These are phyloP conservation scores for Phrynosoma platyrhinos DNA, from an alignment of 2,113 vertebrate species.

Conservation along the genomic window DNA sequence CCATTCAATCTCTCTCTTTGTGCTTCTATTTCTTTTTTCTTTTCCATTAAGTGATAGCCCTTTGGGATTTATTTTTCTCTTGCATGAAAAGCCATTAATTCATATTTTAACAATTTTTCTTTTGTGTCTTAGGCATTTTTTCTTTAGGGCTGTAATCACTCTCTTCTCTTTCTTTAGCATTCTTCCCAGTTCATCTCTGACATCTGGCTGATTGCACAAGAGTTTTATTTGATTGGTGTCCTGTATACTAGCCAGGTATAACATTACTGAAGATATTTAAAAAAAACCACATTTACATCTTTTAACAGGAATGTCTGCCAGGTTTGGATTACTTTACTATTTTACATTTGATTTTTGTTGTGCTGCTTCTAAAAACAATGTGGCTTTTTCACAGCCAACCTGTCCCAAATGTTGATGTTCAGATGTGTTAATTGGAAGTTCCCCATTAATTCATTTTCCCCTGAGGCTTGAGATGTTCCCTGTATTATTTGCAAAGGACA, in stretches of 20 bases:
- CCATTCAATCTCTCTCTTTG: neutral
- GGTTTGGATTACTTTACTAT: constrained; percentile 28
- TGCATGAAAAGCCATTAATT: neutral
- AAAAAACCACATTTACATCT: neutral
- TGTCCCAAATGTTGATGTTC: constrained; percentile 30
- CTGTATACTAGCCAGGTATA: neutral
- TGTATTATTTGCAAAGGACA: constrained; percentile 28
- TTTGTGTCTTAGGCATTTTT: neutral
- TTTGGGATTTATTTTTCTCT: neutral
- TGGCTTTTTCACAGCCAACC: neutral
- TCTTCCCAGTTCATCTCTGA: neutral
- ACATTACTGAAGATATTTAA: neutral
- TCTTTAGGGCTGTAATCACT: constrained; percentile 36
- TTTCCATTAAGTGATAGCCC: neutral
- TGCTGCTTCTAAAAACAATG: neutral
- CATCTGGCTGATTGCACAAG: constrained; percentile 2
- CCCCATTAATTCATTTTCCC: constrained; percentile 23
- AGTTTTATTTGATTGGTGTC: neutral
- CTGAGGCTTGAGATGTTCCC: neutral
- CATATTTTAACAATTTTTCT: neutral
- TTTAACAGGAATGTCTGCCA: neutral
- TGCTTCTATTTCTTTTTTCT: neutral
- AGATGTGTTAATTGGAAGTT: constrained; percentile 52
- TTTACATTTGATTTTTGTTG: neutral
- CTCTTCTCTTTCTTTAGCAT: neutral